These are phyloP conservation scores for Pedionomus torquatus DNA, from an alignment of 2,113 vertebrate species.

Conservation along the genomic window DNA sequence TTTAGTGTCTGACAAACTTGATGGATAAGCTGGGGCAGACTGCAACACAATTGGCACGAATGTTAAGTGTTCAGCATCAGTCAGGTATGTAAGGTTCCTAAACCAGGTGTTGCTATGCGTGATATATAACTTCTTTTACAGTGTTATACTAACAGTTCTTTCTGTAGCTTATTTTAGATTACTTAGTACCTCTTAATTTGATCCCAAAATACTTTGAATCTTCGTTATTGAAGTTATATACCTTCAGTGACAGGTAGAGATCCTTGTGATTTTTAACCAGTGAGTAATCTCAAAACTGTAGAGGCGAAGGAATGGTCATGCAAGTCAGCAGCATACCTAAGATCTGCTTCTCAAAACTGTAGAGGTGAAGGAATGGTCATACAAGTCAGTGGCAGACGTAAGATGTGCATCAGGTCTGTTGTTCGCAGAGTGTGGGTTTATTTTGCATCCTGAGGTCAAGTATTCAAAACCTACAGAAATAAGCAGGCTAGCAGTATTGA, in stretches of 20 bases:
- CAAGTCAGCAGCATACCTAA: not conserved
- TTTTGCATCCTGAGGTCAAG: not conserved
- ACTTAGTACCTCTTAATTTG: not conserved
- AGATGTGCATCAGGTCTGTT: not conserved
- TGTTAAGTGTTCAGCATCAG: not conserved
- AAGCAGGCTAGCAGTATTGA: not conserved
- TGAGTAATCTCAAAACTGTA: not conserved
- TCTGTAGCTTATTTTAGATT: not conserved
- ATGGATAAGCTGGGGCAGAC: not conserved
- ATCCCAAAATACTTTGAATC: not conserved
- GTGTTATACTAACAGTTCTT: not conserved
- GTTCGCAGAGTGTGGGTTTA: not conserved
- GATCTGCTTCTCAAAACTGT: not conserved
- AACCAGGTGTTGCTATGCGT: not conserved
- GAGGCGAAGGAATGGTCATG: not conserved
- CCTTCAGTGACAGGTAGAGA: not conserved
- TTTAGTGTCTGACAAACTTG: not conserved
- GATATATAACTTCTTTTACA: not conserved
- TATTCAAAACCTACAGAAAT: not conserved
- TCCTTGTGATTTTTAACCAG: not conserved
- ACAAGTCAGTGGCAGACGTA: not conserved
- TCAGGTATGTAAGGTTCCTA: not conserved
- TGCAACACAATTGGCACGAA: not conserved
- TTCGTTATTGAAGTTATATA: not conserved
- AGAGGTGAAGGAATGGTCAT: not conserved